Conservation (phyloP, 1,140 invertebrate genomes). For the Cyclargus thomasi region DNA sequence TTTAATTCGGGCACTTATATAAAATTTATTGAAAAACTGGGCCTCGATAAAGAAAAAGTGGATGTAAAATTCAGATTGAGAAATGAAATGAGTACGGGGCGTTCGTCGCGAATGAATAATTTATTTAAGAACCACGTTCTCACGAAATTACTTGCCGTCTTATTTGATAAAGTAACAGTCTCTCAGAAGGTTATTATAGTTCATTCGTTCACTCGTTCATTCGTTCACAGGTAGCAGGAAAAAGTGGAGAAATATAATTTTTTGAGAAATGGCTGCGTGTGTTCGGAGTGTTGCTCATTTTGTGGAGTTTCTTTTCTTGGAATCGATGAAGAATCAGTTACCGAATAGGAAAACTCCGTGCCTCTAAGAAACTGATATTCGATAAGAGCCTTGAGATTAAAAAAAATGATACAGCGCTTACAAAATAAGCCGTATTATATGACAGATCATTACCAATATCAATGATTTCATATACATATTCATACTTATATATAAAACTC, state of each 20-base stretch:
- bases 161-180: slow-evolving; percentile 51
- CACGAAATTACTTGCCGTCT: slow-evolving; percentile 67
- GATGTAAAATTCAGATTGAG: slow-evolving; percentile 67
- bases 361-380: too few species aligned
- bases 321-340: too few species aligned
- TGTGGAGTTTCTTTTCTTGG: not conserved
- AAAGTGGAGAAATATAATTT: not conserved
- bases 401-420: too few species aligned
- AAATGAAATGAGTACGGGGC: slow-evolving; percentile 72
- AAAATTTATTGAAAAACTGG: slow-evolving; percentile 60
- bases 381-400: too few species aligned
- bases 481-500: too few species aligned
- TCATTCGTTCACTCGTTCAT: not conserved
- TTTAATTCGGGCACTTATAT: slow-evolving; percentile 62
- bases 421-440: too few species aligned
- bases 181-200: slow-evolving; percentile 4
- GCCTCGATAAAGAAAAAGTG: slow-evolving; percentile 57
- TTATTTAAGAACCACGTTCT: slow-evolving; percentile 68
- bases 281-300: not conserved
- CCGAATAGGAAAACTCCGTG: too few species aligned
- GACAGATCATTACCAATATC: too few species aligned
- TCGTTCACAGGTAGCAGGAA: not conserved
- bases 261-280: not conserved
- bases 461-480: too few species aligned
- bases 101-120: slow-evolving; percentile 71